Conservation (phyloP, 2,888 invertebrate species). For the Clostera curtula region DNA sequence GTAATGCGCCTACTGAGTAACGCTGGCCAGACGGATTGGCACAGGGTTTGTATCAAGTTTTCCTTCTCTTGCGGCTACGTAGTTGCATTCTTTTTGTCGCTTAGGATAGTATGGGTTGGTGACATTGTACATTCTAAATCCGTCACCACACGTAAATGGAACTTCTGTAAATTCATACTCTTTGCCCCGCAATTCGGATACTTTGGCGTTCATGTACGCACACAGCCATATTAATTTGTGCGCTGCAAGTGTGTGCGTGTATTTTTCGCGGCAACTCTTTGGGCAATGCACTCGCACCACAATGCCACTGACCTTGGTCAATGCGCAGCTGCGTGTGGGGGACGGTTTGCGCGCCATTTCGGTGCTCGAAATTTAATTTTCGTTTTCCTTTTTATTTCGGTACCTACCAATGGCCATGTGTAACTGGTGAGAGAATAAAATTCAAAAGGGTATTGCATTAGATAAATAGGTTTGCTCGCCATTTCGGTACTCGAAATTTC, state of each 20-base stretch:
- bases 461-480: no score
- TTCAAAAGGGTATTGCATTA: no score
- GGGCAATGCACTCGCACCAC: slow-evolving; percentile 66
- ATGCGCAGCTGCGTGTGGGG: slow-evolving; percentile 54
- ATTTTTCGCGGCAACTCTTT: slow-evolving; percentile 57
- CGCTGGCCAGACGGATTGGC: no score
- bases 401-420: slow-evolving; percentile 13
- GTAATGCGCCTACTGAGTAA: no score
- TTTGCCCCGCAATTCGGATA: slow-evolving; percentile 56
- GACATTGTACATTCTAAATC: slow-evolving; percentile 2
- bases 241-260: slow-evolving; percentile 28
- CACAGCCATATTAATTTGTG: slow-evolving; percentile 12
- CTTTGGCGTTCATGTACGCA: slow-evolving; percentile 37
- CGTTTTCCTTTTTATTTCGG: slow-evolving; percentile 16
- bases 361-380: slow-evolving; percentile 7
- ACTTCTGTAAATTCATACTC: slow-evolving; percentile 17
- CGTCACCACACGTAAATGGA: not conserved
- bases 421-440: no score
- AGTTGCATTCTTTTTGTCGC: no score
- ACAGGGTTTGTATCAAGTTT: no score
- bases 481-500: no score
- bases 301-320: slow-evolving; percentile 66
- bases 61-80: no score
- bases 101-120: not conserved
- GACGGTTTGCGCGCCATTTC: slow-evolving; percentile 22